Conservation (phyloP, 2,797 vertebrate species). For the Buphagus erythrorhynchus region DNA sequence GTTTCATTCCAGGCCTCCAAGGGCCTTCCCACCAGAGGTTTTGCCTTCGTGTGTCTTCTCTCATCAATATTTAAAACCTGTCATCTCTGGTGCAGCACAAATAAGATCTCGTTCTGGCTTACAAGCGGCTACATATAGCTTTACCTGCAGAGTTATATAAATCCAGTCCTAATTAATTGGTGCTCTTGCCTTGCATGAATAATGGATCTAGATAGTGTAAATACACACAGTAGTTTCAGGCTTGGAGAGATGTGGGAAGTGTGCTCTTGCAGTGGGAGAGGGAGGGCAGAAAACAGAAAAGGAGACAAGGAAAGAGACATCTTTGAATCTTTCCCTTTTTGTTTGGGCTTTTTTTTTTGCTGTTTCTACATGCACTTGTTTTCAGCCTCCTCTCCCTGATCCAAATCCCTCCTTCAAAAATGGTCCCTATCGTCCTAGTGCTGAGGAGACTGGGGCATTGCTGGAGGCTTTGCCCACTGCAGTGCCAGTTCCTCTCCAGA, state of each 20-base stretch:
- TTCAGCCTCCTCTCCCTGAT: background rate
- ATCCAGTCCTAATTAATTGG: conserved; percentile 27
- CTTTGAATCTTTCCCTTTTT: background rate
- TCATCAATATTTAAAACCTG: conserved; percentile 45
- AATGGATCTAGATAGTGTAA: conserved; percentile 32
- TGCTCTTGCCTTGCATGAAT: conserved; percentile 22
- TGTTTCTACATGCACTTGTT: background rate
- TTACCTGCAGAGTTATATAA: conserved; percentile 54
- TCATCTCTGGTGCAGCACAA: conserved; percentile 5
- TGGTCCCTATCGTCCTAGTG: fast-evolving
- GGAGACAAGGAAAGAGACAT: background rate
- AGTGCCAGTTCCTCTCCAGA: background rate
- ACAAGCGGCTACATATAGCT: background rate
- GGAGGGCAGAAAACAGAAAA: background rate
- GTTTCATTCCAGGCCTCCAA: background rate
- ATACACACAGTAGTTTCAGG: background rate
- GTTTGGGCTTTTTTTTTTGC: fast-evolving
- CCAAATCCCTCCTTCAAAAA: background rate
- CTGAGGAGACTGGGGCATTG: background rate
- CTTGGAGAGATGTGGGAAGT: background rate
- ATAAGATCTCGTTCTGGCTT: background rate
- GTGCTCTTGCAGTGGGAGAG: background rate
- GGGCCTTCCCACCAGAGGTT: conserved; percentile 1
- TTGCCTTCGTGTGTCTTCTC: background rate
- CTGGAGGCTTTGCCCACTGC: background rate